These are phyloP conservation scores for Amiota minor DNA, from an alignment of 2,888 invertebrate genomes.

Conservation along the genomic window DNA sequence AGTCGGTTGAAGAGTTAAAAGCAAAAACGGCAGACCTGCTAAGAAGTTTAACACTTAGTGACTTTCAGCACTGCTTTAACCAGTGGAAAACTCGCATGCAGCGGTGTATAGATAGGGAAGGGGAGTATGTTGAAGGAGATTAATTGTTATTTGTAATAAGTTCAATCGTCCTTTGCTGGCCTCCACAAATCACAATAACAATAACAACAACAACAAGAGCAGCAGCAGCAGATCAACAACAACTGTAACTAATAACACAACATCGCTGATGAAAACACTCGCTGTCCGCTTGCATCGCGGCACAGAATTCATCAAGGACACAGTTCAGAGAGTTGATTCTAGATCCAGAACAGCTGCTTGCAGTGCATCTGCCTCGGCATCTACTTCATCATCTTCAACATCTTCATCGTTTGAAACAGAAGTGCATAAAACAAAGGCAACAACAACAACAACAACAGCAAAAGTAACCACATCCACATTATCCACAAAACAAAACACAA, in stretches of 20 bases:
- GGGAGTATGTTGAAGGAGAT: too few relatives aligned
- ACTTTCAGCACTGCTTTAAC: too few relatives aligned
- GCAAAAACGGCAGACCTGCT: too few relatives aligned
- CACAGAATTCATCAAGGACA: constrained; percentile 69
- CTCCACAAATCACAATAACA: neutral
- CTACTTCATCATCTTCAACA: constrained; percentile 17
- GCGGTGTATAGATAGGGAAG: too few relatives aligned
- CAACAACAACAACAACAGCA: constrained; percentile 64
- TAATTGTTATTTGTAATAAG: too few relatives aligned
- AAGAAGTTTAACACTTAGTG: too few relatives aligned
- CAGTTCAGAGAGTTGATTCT: constrained; percentile 69
- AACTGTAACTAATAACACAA: constrained; percentile 52
- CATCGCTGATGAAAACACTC: constrained; percentile 64
- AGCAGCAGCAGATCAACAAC: constrained; percentile 51
- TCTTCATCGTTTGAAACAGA: constrained; percentile 12
- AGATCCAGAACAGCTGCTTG: constrained; percentile 40
- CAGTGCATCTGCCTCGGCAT: constrained; percentile 18
- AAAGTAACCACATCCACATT: constrained; percentile 43
- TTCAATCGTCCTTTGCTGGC: constrained; percentile 27
- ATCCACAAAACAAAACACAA: constrained; percentile 57
- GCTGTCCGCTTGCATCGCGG: constrained; percentile 70
- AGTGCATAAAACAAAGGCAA: constrained; percentile 63
- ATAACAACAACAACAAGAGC: constrained; percentile 39
- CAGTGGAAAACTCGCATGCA: too few relatives aligned
- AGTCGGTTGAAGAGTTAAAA: too few relatives aligned